Evolutionary conservation across 2,888 invertebrate species (phyloP), one percentile per base, ranked within the genome.

Genomic region (Pyralis farinalis): DNA sequence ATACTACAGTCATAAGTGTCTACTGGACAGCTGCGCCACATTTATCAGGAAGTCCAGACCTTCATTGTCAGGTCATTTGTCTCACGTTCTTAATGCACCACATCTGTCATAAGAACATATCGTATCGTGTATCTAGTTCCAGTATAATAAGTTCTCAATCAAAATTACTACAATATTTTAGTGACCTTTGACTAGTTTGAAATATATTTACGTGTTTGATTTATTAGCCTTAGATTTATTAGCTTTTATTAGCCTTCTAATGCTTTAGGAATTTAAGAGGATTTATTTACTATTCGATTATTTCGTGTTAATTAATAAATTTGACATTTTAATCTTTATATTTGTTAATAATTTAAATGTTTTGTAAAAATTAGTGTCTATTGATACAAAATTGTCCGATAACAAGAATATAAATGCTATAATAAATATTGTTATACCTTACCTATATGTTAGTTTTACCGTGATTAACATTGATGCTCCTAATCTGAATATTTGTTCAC

Each of bases 11-110:
- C 47, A 54, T 55, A 54, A 55, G 50, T 37, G 49, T 51, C 49
- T 54, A 47, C 55, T 46, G 33, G 46, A 63, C 81, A 84, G 69
- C 76, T 78, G 84, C 49, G 74, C 61, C 42, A 52, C 65, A 82
- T 79, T 64, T 63, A 56, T 84, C 79, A 82, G 78, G 73, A 79
- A 79, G 67, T 74, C 72, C 70, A 71, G 63, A 52, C 50, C 53
- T 63, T 66, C 66, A 69, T 71, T 70, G 74, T 72, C 73, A 66
- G 70, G 53, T 53, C 70, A 73, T 74, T 84, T 86, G 83, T 83
- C 84, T 58, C 66, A 54, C 61, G 55, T 55, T 57, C 60, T 52
- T 73, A 68, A 72, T 65, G 55, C 56, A 67, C 53, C 52, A 61
- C 77, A 79, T 66, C 71, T 79, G 72, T 82, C 78, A 78, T 78